Evolutionary conservation across 2,888 invertebrate species (phyloP), one percentile per base, ranked within the genome.

Genomic region (Eumacrocentrus americanus): DNA sequence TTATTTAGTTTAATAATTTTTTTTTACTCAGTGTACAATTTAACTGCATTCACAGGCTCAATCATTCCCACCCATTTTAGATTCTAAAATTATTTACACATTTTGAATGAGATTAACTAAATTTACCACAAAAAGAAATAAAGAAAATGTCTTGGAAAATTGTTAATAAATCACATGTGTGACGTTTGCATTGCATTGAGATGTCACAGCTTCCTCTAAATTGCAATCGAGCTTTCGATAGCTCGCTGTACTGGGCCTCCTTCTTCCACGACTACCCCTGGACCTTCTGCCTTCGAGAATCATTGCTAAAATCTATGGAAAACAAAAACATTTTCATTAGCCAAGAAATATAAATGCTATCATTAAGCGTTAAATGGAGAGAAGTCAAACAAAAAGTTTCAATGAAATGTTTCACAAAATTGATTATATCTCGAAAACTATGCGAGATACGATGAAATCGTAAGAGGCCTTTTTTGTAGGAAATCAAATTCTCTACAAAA

Each of bases 141-240:
- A 29, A 9, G 29, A 29, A 29, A 29, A 4, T 29, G 9, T 9
- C 9, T 37, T 18, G 16, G 7, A 47, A 25, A 40, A 25, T 18
- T 14, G 11, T 83, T 78, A 86, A 78, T 86, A 86, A 75, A 86
- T 86, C 57, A 86, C 83, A 74, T 85, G 82, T 35, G 83, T 83
- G 35, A 84, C 80, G 64, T 84, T 83, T 67, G 84, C 83, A 65
- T 81, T 84, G 68, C 84, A 83, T 35, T 83, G 82, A 0, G 88
- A 88, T 3, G 86, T 86, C 40, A 89, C 85, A 34, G 88, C 88
- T 78, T 88, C 89, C 77, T 89, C 89, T 61, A 89, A 80, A 70
- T 86, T 88, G 65, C 85, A 86, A 72, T 89, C 88, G 58, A 89
- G 81, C 73, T 88, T 88, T 57, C 86, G 84, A 72, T 89, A 89